Evolutionary conservation across 2,797 vertebrate genomes (phyloP), one percentile per base, ranked within the genome.

Genomic region (Brachymystax lenok): DNA sequence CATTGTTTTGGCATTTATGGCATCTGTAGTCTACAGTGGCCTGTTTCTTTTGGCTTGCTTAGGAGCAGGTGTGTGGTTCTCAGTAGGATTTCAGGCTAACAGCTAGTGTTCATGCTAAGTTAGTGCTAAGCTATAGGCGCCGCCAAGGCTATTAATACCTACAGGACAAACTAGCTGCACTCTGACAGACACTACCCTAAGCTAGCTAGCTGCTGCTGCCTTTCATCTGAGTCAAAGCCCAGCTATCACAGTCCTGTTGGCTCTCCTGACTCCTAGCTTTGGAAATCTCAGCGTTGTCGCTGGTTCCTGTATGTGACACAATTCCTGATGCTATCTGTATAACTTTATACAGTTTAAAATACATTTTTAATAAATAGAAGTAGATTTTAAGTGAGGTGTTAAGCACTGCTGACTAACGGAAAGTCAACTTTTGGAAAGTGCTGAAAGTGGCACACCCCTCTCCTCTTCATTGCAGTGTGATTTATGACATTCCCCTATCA

Each of bases 71-170:
- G 80, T 46, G 40, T 46, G 40, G 82, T 86, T 78, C 80, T 91
- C 89, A 85, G 83, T 84, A 70, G 80, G 83, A 73, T 84, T 87
- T 83, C 82, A 73, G 77, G 86, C 84, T 84, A 88, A 83, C 85
- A 86, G 80, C 86, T 77, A 33, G 6, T 69, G 67, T 35, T 40
- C n/a, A 21, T 61, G 19, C 68, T 21, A 50, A 50, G 35, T 85
- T 83, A 78, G 54, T 19, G 85, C 89, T 92, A 90, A 91, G 87
- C 88, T 86, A 86, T 56, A 86, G 90, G 84, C 78, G 75, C 85
- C 80, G 74, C 86, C 83, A 79, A n/a, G 77, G 83, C 88, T 93
- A 91, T 91, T 93, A 90, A 90, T 92, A 91, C 74, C 64, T 54
- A 66, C 28, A 77, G 81, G 75, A 82, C 85, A 82, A 30, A 82